Evolutionary conservation across 64 coral and sea anemone species (phyloP), one percentile per base, ranked within the genome.

Genomic region (Montipora efflorescens): DNA sequence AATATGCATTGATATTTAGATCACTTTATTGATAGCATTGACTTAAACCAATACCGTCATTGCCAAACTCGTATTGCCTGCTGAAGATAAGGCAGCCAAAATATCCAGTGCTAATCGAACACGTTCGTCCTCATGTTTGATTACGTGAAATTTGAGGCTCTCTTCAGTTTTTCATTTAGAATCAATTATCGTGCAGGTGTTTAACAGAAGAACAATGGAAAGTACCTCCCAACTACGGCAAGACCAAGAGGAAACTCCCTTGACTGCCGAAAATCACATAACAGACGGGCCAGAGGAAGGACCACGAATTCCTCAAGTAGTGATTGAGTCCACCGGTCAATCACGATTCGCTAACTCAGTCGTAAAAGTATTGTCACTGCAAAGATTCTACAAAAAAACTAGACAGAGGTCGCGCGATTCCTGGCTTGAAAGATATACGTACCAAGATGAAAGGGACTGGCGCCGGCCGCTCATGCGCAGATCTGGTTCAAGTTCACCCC

Each of bases 401-500:
- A 87, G 64, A 36, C 82, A 79, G 67, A 90, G 87, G 36, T 87
- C 82, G 82, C 95, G 95, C 15, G 95, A 97, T 13, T 91, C 93
- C 4, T 97, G 95, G 95, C 84, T 97, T 6, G 92, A 97, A n/a
- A 87, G 94, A 46, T 97, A 97, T 55, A 91, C 95, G 11, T 97
- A 97, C 16, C 92, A 91, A 16, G 92, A 93, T 21, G 92, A 93
- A 18, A 78, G 84, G 19, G 92, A 93, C 80, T 93, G 92, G 84
- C 92, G 92, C 64, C 80, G 92, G 48, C 92, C 92, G 1, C 83
- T 93, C 50, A 93, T 93, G 84, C 92, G 92, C 74, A 93, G 77
- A 61, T 88, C 92, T 12, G 74, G 84, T 18, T 93, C 92, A 47
- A 76, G 62, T 22, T 80, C 84, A 1, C 85, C 92, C n/a, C 92